Conservation (phyloP, 64 coral and sea anemone genomes). For the Porites australiensis region DNA sequence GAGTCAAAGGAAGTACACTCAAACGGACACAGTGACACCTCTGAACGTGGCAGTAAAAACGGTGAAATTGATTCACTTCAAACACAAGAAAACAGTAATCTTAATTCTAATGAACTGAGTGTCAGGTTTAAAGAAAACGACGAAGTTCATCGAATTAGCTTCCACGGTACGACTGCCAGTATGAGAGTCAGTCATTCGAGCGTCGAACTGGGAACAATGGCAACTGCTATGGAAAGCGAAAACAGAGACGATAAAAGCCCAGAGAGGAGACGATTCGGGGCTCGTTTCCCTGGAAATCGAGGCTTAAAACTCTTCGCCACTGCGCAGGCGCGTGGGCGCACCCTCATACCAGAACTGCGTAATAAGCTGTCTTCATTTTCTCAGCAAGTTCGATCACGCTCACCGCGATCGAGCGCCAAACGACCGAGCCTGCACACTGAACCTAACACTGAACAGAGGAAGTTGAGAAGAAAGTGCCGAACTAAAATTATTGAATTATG, state of each 20-base stretch:
- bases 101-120: background rate
- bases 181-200: conserved; percentile 16
- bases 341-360: conserved; percentile 64
- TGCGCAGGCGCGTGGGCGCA: conserved; percentile 63
- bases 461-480: conserved; percentile 31
- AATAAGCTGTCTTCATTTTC: conserved; percentile 72
- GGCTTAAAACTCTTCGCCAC: conserved; percentile 54
- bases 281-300: conserved; percentile 56
- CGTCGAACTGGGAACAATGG: conserved; percentile 20
- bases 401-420: conserved; percentile 45
- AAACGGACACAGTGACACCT: background rate
- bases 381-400: conserved; percentile 35
- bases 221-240: background rate
- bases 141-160: background rate
- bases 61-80: background rate
- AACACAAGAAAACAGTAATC: background rate
- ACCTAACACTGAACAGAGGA: background rate
- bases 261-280: conserved; percentile 26
- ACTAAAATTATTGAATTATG: conserved; percentile 76
- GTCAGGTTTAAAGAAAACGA: background rate
- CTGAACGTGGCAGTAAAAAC: background rate
- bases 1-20: background rate
- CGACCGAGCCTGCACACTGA: conserved; percentile 3
- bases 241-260: conserved; percentile 4
- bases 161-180: background rate